A percentile compares a stretch with the other conserved stretches of the same genome.
phyloP scores from a whole-genome alignment of 2,888 invertebrate genomes.

The Microplitis deprimator region DNA sequence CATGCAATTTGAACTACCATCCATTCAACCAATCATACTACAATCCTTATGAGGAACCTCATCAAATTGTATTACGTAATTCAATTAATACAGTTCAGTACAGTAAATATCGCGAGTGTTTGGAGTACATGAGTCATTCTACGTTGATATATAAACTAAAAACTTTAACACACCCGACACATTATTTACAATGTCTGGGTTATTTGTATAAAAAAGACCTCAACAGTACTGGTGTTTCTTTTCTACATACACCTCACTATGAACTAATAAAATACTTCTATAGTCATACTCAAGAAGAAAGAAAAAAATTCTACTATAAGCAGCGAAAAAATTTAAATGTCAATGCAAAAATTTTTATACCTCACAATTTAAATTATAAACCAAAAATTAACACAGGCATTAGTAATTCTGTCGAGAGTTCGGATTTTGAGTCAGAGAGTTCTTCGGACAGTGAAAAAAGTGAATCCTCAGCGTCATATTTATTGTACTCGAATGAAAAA shows the following conservation, averaged over 20 bases:
- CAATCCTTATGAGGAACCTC: background rate
- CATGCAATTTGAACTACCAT: background rate
- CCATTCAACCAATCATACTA: background rate
- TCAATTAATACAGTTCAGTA: background rate
- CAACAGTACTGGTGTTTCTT: background rate
- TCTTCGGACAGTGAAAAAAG: slow-evolving; percentile 62
- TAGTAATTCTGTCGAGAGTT: slow-evolving; percentile 62
- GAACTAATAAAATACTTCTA: background rate
- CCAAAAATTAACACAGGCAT: slow-evolving; percentile 62
- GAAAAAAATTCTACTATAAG: background rate
- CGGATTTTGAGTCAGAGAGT: slow-evolving; percentile 61
- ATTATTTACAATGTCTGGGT: background rate
- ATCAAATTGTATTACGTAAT: no score
- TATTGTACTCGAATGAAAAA: background rate
- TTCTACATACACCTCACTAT: background rate
- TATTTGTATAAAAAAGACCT: background rate
- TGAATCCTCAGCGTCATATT: slow-evolving; percentile 47
- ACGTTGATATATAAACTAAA: background rate
- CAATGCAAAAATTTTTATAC: slow-evolving; percentile 80
- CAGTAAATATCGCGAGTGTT: background rate
- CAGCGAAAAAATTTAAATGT: slow-evolving; percentile 73
- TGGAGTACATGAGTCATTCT: background rate
- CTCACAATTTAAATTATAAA: slow-evolving; percentile 63
- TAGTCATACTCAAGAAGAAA: background rate
- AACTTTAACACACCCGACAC: background rate